Percentiles rank a stretch among this genome's conserved stretches.
phyloP scores from a whole-genome alignment of 2,888 invertebrate genomes.

The Fragum fragum region DNA sequence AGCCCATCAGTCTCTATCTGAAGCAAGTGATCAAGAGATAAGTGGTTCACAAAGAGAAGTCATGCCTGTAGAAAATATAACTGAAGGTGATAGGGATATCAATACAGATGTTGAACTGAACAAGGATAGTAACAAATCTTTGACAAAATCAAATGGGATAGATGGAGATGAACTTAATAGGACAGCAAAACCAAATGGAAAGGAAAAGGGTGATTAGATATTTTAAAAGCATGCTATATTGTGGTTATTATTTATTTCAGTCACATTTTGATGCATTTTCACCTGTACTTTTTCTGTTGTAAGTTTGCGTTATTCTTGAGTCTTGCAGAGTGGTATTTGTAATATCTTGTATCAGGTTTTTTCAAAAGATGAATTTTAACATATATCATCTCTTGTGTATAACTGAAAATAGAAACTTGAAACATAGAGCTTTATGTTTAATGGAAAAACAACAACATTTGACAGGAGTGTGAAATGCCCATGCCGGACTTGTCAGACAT shows the following conservation, averaged over 20 bases:
- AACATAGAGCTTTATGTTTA: no score
- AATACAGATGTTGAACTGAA: neutral
- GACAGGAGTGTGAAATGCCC: no score
- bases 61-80: neutral
- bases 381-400: no score
- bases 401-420: no score
- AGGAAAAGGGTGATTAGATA: conserved; percentile 25
- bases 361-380: no score
- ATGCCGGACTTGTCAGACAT: no score
- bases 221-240: neutral
- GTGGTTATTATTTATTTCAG: neutral
- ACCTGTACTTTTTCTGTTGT: neutral
- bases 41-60: neutral
- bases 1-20: neutral
- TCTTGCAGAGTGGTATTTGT: no score
- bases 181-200: neutral
- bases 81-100: neutral
- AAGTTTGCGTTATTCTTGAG: no score
- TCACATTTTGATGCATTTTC: neutral
- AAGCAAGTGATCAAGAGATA: neutral
- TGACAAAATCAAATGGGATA: neutral
- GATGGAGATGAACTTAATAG: neutral
- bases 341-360: no score
- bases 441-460: no score
- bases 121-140: neutral